Evolutionary conservation across 2,888 invertebrate genomes (phyloP), one percentile per base, ranked within the genome.

Genomic region (Mimachlamys varia): DNA sequence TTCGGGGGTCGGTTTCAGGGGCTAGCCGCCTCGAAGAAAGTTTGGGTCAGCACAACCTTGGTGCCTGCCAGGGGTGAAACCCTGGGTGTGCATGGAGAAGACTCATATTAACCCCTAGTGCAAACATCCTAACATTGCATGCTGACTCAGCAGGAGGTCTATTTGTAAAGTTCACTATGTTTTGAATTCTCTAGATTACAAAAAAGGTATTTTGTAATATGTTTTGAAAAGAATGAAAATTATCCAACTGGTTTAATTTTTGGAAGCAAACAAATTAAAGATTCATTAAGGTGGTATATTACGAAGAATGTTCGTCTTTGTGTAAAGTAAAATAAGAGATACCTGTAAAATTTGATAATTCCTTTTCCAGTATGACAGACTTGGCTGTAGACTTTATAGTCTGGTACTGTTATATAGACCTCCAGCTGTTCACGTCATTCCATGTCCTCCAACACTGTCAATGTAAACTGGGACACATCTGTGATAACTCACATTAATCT

Each of bases 1-100:
- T 92, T 91, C 55, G 92, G 90, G 53, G 92, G 92, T 89, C 90
- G 92, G 44, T 92, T 92, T 89, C 90, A 91, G 87, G 92, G 92
- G 87, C 88, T 92, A 89, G 90, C 89, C 76, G 50, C 88, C 89
- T 91, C 62, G 89, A 89, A 90, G 90, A 92, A 87, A 91, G 90
- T 92, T 88, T 92, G 92, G 92, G 92, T 92, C 89, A 89, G 91
- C 91, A 76, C 76, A 76, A 76, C 27, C 27, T 76, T 76, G 76
- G 76, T 76, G 27, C 33, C 76, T 76, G 76, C 76, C 76, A 76
- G 76, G 76, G 76, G 27, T 76, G 22, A 76, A 76, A 33, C 76
- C 76, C 76, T 76, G 76, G 76, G 76, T 76, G 76, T 90, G 88
- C 87, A 44, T 76, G 89, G 10, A 76, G 76, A 76, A 33, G 13